phyloP scores from a whole-genome alignment of 2,888 invertebrate species.

The Plagodis dolabraria region DNA sequence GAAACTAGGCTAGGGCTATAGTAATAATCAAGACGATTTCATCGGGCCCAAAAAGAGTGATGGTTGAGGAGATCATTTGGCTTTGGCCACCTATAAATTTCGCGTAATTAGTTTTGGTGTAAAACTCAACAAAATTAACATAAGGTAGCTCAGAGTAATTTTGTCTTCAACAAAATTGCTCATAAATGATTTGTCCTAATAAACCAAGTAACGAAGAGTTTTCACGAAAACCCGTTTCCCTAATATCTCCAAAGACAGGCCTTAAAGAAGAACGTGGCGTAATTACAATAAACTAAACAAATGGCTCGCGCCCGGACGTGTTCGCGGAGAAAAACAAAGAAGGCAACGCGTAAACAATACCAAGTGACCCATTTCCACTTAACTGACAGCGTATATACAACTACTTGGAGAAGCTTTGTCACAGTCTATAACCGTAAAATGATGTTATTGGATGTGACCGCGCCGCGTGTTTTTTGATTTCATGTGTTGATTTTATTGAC shows the following conservation, averaged over 20 bases:
- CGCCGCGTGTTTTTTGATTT: constrained; percentile 6
- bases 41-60: too few relatives aligned
- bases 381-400: constrained; percentile 8
- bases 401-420: constrained; percentile 11
- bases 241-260: constrained; percentile 10
- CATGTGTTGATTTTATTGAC: constrained; percentile 5
- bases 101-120: too few relatives aligned
- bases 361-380: constrained; percentile 29
- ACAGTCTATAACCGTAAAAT: constrained; percentile 6
- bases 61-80: too few relatives aligned
- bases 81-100: too few relatives aligned
- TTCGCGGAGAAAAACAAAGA: constrained; percentile 27
- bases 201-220: background rate
- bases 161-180: background rate
- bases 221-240: background rate
- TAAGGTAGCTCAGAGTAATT: background rate
- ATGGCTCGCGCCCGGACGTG: constrained; percentile 24
- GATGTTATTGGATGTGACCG: constrained; percentile 3
- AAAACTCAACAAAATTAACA: too few relatives aligned
- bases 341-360: constrained; percentile 19
- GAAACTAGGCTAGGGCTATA: too few relatives aligned
- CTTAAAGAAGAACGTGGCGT: constrained; percentile 17
- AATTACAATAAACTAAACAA: constrained; percentile 26
- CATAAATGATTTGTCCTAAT: background rate
- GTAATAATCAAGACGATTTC: too few relatives aligned